Evolutionary conservation across 2,888 invertebrate species (phyloP), one percentile per base, ranked within the genome.

Genomic region (Drosophila atroscutellata): DNA sequence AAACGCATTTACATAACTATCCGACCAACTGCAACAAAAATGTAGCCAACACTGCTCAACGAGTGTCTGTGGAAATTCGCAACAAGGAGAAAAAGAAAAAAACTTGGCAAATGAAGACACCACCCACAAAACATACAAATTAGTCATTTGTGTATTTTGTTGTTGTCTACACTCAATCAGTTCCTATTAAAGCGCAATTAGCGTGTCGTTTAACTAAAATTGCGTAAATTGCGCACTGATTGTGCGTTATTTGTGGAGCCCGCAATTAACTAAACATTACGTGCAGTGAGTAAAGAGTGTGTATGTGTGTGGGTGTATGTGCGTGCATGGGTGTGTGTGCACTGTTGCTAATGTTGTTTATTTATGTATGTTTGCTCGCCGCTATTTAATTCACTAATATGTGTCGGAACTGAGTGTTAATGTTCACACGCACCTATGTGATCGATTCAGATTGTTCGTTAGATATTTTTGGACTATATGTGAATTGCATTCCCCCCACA

Each of bases 161-260:
- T 73, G 49, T 30, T 30, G 50, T 52, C 39, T 66, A 50, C 75
- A 56, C 57, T 69, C 61, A 82, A 84, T 81, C 72, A 77, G 84
- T 83, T 85, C 83, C 84, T 84, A 86, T 81, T 80, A 85, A 60
- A 26, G 37, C 67, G 72, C 69, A 73, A 72, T 76, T 79, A 70
- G 56, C 59, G 67, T 62, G 72, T 67, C 66, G 60, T 65, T 73
- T 49, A 64, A 70, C 59, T 55, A 71, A 63, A 66, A 57, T 70
- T 80, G 79, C 65, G 77, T 79, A 69, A 79, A 79, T 69, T 69
- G 70, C 59, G 57, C 72, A 51, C 78, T 47, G 78, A 78, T 78
- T 78, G 81, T 80, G 74, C 71, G 78, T 77, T 75, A 77, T 74
- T 84, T 74, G 64, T 75, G 34, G 57, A 64, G 68, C 68, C 68